phyloP scores from a whole-genome alignment of 2,888 invertebrate species.

The Pollenia griseotomentosa region DNA sequence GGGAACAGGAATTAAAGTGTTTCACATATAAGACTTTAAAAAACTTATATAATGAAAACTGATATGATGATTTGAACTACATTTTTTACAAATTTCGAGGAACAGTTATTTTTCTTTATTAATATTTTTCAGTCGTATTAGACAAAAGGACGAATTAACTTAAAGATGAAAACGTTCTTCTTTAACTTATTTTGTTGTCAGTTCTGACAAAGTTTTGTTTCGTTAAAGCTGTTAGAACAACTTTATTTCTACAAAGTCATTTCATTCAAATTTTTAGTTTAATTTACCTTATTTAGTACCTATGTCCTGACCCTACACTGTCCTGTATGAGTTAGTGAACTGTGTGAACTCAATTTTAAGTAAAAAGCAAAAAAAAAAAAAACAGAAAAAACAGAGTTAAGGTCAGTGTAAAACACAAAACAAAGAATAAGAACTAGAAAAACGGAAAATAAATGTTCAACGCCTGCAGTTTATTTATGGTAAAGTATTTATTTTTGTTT shows the following conservation, averaged over 20 bases:
- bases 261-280: background rate
- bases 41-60: too few species aligned
- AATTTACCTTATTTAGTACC: background rate
- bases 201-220: too few species aligned
- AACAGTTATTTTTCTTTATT: too few species aligned
- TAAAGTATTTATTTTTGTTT: conserved; percentile 51
- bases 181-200: too few species aligned
- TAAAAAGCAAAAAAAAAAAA: conserved; percentile 18
- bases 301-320: conserved; percentile 16
- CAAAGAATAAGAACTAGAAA: conserved; percentile 52
- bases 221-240: too few species aligned
- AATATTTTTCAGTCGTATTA: too few species aligned
- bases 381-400: conserved; percentile 50
- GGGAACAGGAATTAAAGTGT: background rate
- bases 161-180: too few species aligned
- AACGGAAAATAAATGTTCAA: conserved; percentile 66
- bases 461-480: conserved; percentile 74
- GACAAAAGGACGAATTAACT: too few species aligned
- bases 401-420: conserved; percentile 65
- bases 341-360: conserved; percentile 64
- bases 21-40: background rate
- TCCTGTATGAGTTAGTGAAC: conserved; percentile 33
- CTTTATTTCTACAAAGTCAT: too few species aligned
- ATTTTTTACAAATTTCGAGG: background rate
- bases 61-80: too few species aligned